Evolutionary conservation across 2,888 invertebrate genomes (phyloP).

Genomic region (Steromphala cineraria): DNA sequence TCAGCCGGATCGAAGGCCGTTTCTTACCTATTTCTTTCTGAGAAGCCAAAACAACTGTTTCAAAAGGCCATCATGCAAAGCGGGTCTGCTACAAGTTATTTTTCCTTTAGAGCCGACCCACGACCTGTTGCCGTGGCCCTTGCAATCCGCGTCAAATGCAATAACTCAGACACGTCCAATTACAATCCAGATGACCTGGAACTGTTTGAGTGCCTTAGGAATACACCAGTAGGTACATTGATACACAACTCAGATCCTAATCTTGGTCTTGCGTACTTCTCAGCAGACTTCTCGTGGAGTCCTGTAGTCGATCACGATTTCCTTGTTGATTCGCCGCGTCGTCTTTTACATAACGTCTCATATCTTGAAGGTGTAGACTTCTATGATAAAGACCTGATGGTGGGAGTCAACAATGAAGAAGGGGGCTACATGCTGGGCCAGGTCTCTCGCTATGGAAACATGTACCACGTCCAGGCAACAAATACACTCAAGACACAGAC

Average conservation of each 20-base stretch:
- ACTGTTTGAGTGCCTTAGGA: background rate
- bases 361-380: background rate
- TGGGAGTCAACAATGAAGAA: constrained; percentile 28
- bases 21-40: background rate
- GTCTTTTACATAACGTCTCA: background rate
- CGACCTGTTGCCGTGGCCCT: background rate
- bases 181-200: background rate
- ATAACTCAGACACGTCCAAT: background rate
- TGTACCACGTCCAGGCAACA: background rate
- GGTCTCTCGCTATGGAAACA: background rate
- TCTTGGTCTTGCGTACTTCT: background rate
- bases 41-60: background rate
- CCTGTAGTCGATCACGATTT: constrained; percentile 19
- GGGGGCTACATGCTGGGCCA: background rate
- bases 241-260: background rate
- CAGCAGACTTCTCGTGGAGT: background rate
- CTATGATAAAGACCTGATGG: constrained; percentile 17
- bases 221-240: background rate
- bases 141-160: background rate
- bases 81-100: background rate
- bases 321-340: background rate
- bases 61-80: constrained; percentile 10
- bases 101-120: background rate
- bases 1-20: constrained; percentile 11
- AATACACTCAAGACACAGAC: background rate